phyloP scores from a whole-genome alignment of 2,888 invertebrate species.

The Callosobruchus maculatus region DNA sequence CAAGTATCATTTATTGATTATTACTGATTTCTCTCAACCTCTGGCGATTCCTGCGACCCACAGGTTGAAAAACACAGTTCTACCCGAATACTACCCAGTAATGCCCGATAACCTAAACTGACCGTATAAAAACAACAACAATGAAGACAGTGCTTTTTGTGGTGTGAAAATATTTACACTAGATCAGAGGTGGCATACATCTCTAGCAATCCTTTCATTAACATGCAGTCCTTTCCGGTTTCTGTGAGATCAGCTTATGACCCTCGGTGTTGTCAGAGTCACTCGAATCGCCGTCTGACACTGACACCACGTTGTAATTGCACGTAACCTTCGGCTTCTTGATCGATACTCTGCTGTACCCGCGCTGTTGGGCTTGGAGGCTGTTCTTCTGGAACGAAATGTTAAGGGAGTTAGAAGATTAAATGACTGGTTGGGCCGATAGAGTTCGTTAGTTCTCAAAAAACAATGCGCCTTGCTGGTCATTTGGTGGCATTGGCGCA shows the following conservation, averaged over 20 bases:
- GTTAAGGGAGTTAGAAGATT: background rate
- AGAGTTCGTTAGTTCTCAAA: too few relatives aligned
- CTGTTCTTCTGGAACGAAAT: conserved; percentile 41
- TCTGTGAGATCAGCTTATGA: conserved; percentile 38
- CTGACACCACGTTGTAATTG: conserved; percentile 50
- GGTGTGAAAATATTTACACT: conserved; percentile 28
- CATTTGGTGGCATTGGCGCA: too few relatives aligned
- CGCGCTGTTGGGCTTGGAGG: conserved; percentile 40
- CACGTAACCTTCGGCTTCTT: conserved; percentile 50
- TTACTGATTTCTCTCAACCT: too few relatives aligned
- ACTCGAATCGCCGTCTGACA: conserved; percentile 46
- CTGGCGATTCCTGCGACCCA: too few relatives aligned
- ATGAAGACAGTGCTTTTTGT: conserved; percentile 41
- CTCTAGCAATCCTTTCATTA: conserved; percentile 21
- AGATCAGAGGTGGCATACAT: conserved; percentile 8
- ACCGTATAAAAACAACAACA: conserved; percentile 21
- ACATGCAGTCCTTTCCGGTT: conserved; percentile 45
- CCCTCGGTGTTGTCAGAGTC: conserved; percentile 47
- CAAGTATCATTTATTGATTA: too few relatives aligned
- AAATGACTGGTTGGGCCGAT: too few relatives aligned
- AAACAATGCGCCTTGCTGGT: too few relatives aligned
- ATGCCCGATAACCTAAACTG: too few relatives aligned
- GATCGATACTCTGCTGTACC: conserved; percentile 49
- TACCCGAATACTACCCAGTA: conserved; percentile 12
- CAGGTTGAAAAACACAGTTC: too few relatives aligned